Conservation (phyloP, 2,113 vertebrate species). For the Poeciliopsis retropinna region DNA sequence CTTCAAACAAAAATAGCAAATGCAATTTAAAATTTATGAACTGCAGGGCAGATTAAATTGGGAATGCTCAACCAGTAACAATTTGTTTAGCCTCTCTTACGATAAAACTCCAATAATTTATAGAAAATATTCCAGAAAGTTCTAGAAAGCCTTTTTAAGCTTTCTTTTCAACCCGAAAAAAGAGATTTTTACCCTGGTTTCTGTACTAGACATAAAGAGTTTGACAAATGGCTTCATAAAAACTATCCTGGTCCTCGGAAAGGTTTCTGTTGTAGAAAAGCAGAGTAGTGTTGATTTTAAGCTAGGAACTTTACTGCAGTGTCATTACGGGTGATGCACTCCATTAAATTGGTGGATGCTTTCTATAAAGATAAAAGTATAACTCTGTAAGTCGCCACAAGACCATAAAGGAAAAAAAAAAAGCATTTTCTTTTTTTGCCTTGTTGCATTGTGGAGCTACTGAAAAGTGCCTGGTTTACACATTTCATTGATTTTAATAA, state of each 20-base stretch:
- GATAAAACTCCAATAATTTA: too few relatives aligned
- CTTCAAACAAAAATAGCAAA: too few relatives aligned
- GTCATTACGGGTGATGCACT: not conserved
- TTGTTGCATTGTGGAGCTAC: too few relatives aligned
- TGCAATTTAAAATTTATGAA: too few relatives aligned
- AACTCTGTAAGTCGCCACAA: not conserved
- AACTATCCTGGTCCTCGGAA: too few relatives aligned
- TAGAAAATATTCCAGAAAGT: not conserved
- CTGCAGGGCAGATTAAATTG: too few relatives aligned
- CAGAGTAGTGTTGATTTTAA: too few relatives aligned
- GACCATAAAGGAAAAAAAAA: not conserved
- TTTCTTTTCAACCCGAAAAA: too few relatives aligned
- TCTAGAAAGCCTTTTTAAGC: not conserved
- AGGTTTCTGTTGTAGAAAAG: not conserved
- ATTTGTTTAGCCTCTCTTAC: too few relatives aligned
- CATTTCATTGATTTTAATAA: constrained; percentile 1
- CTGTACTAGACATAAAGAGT: not conserved
- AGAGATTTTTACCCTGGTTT: not conserved
- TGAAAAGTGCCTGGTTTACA: not conserved
- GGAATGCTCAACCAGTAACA: too few relatives aligned
- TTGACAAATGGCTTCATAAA: not conserved
- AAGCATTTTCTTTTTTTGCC: not conserved
- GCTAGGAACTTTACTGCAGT: not conserved
- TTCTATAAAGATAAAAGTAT: not conserved
- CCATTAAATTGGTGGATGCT: not conserved